Conservation (phyloP, 2,888 invertebrate genomes). For the Phorcus lineatus region DNA sequence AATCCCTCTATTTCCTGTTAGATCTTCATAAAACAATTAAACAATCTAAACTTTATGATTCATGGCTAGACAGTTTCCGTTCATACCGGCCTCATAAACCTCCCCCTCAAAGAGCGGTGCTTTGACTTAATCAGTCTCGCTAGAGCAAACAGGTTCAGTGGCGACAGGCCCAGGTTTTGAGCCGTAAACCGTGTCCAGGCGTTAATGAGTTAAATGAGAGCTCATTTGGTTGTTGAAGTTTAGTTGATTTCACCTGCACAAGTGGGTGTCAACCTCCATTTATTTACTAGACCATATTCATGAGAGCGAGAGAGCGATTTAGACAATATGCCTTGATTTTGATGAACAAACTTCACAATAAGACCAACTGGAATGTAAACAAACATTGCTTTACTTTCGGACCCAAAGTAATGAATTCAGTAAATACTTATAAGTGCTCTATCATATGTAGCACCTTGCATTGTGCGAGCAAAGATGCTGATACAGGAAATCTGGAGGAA, state of each 20-base stretch:
- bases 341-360: not conserved
- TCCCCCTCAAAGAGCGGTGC: no score
- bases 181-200: no score
- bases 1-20: no score
- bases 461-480: not conserved
- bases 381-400: not conserved
- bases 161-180: no score
- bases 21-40: no score
- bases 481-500: not conserved
- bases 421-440: not conserved
- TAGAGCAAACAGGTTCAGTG: no score
- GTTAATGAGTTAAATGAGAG: no score
- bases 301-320: constrained; percentile 16
- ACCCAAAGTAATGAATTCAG: not conserved
- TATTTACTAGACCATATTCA: constrained; percentile 9
- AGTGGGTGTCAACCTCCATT: not conserved
- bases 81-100: no score
- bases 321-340: not conserved
- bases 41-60: no score
- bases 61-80: no score
- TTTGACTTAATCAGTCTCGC: no score
- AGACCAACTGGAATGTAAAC: constrained; percentile 1
- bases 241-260: not conserved
- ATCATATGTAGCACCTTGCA: constrained; percentile 13
- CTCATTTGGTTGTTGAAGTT: not conserved